Conservation (phyloP, 2,797 vertebrate species). For the Erpetoichthys calabaricus region DNA sequence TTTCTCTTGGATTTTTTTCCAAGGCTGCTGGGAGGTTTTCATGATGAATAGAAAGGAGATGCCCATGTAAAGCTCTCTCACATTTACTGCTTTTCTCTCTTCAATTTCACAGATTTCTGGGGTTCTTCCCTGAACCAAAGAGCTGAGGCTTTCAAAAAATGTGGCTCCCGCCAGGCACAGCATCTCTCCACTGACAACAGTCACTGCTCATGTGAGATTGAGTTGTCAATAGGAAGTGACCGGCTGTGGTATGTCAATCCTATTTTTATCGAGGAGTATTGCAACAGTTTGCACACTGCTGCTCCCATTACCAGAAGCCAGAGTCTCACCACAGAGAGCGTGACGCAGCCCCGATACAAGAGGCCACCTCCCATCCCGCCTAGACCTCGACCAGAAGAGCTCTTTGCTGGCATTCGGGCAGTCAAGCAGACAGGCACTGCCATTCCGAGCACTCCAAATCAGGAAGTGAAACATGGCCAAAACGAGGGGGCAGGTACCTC, state of each 20-base stretch:
- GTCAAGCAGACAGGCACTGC: constrained; percentile 21
- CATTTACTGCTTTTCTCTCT: neutral
- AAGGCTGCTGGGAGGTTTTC: too few species aligned
- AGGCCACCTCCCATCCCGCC: constrained; percentile 37
- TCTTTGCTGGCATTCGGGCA: constrained; percentile 16
- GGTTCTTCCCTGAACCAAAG: constrained; percentile 55
- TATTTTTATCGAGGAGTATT: constrained; percentile 64
- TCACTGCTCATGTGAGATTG: constrained; percentile 52
- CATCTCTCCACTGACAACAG: constrained; percentile 24
- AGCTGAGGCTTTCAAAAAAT: constrained; percentile 10
- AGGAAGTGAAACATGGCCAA: constrained; percentile 27
- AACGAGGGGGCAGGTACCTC: constrained; percentile 22
- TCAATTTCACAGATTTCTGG: constrained; percentile 69
- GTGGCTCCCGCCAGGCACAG: constrained; percentile 14
- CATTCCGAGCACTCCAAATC: constrained; percentile 18
- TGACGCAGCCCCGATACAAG: constrained; percentile 30
- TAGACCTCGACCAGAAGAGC: constrained; percentile 3
- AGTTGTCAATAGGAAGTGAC: constrained; percentile 46
- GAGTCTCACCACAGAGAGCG: constrained; percentile 15
- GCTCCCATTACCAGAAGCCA: constrained; percentile 30
- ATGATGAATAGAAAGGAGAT: too few species aligned
- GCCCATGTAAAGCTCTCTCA: too few species aligned
- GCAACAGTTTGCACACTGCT: constrained; percentile 23
- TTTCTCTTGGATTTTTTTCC: too few species aligned
- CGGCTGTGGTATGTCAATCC: constrained; percentile 75